Conservation (phyloP, 1,140 invertebrate genomes). For the Drosophila ogumai region DNA sequence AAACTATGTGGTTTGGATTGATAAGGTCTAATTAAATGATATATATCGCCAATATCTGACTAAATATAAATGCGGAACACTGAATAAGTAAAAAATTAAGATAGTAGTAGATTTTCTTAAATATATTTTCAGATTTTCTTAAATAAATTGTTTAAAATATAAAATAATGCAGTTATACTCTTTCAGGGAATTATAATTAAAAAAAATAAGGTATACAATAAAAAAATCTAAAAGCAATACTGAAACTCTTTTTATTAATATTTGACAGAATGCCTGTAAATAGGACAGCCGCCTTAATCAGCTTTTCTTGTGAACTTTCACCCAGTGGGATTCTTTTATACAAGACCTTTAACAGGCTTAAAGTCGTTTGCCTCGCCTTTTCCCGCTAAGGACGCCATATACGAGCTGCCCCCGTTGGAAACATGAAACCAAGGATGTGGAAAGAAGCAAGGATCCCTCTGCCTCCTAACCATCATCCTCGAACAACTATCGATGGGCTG, state of each 20-base stretch:
- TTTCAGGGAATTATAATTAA: no score
- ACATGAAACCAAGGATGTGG: slow-evolving; percentile 10
- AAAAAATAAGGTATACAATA: no score
- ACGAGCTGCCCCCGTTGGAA: not conserved
- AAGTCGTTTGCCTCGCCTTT: slow-evolving; percentile 10
- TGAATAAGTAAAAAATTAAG: not conserved
- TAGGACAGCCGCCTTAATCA: not conserved
- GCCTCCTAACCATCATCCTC: not conserved
- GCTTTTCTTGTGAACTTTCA: slow-evolving; percentile 4
- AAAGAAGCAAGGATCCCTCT: not conserved
- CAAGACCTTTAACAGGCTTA: slow-evolving; percentile 35
- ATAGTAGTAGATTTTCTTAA: not conserved
- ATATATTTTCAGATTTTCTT: not conserved
- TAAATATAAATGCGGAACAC: not conserved
- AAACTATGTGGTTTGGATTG: slow-evolving; percentile 1
- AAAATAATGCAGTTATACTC: no score
- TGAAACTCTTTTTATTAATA: not conserved
- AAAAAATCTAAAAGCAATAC: not conserved
- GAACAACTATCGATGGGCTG: slow-evolving; percentile 46
- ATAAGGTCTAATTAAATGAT: slow-evolving; percentile 1
- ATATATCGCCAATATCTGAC: not conserved
- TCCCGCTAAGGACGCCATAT: slow-evolving; percentile 8
- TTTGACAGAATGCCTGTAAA: not conserved
- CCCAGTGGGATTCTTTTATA: slow-evolving; percentile 1
- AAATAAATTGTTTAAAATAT: not conserved